Evolutionary conservation across 2,797 vertebrate species (phyloP).

Genomic region (Scolopax bukidnonensis): DNA sequence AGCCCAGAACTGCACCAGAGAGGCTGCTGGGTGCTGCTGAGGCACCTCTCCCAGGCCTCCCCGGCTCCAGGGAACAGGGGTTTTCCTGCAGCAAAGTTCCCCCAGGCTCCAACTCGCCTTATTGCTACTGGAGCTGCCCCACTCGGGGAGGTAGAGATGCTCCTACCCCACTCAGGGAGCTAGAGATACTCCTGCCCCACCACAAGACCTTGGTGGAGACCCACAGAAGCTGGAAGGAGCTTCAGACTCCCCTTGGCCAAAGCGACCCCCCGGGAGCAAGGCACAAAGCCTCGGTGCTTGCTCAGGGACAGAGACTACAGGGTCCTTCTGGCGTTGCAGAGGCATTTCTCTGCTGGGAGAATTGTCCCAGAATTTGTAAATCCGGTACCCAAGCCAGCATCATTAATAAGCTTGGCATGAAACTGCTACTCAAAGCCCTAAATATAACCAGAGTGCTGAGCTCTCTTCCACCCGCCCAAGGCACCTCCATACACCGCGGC

Average conservation of each 20-base stretch:
- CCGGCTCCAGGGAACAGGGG: background rate
- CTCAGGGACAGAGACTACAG: background rate
- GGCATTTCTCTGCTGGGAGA: background rate
- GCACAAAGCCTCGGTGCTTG: background rate
- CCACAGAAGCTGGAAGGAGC: background rate
- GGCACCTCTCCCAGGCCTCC: background rate
- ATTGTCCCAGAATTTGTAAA: conserved; percentile 41
- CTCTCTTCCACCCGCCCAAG: conserved; percentile 23
- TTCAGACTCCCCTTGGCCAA: background rate
- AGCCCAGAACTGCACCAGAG: background rate
- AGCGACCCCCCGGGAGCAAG: background rate
- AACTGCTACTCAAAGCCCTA: conserved; percentile 61
- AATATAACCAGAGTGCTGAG: conserved; percentile 66
- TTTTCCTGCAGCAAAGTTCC: background rate
- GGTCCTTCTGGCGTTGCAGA: background rate
- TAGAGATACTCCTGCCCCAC: background rate
- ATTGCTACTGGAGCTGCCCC: background rate
- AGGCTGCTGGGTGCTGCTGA: background rate
- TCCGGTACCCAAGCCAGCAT: conserved; percentile 41
- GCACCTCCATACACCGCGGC: conserved; percentile 19
- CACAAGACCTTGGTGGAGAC: background rate
- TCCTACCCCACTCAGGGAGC: background rate
- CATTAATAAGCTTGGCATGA: conserved; percentile 55
- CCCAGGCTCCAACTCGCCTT: background rate
- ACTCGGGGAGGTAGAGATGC: background rate